A percentile compares a stretch with the other conserved stretches of the same genome.
Conservation (phyloP, 2,797 vertebrate species). For the Clamator glandarius region DNA sequence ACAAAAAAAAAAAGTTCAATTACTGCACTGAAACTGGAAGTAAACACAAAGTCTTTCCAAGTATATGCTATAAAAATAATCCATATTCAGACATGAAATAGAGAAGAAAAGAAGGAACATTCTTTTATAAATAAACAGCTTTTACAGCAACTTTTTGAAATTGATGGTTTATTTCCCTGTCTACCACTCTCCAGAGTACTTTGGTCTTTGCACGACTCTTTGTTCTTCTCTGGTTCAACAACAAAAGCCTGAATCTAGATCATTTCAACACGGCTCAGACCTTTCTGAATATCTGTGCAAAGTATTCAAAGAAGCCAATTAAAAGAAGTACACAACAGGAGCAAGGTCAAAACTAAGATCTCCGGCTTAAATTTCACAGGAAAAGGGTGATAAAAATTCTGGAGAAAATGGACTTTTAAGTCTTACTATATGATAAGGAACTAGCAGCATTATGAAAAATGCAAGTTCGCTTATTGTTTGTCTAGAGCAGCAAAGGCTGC, state of each 20-base stretch:
- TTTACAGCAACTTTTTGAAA: slow-evolving; percentile 22
- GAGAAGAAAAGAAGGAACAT: background rate
- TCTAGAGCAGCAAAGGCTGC: background rate
- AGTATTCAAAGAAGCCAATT: background rate
- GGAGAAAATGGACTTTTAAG: background rate
- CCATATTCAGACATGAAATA: background rate
- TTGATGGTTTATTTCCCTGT: background rate
- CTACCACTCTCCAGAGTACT: background rate
- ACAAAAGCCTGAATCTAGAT: slow-evolving; percentile 29
- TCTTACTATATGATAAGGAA: background rate
- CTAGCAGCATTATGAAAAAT: background rate
- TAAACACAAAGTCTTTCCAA: slow-evolving; percentile 19
- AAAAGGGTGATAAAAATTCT: background rate
- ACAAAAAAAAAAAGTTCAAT: background rate
- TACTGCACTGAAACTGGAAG: background rate
- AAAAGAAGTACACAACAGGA: background rate
- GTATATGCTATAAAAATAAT: background rate
- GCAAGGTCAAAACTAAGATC: background rate
- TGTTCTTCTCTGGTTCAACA: slow-evolving; percentile 24
- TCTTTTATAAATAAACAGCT: slow-evolving; percentile 51
- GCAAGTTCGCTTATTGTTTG: background rate
- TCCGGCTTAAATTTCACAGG: background rate
- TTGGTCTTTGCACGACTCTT: background rate
- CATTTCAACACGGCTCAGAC: background rate
- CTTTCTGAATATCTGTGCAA: background rate